A percentile compares a stretch with the other conserved stretches of the same genome.
These are phyloP conservation scores for Zonotrichia albicollis DNA, from an alignment of 2,797 vertebrate species.

Conservation along the genomic window DNA sequence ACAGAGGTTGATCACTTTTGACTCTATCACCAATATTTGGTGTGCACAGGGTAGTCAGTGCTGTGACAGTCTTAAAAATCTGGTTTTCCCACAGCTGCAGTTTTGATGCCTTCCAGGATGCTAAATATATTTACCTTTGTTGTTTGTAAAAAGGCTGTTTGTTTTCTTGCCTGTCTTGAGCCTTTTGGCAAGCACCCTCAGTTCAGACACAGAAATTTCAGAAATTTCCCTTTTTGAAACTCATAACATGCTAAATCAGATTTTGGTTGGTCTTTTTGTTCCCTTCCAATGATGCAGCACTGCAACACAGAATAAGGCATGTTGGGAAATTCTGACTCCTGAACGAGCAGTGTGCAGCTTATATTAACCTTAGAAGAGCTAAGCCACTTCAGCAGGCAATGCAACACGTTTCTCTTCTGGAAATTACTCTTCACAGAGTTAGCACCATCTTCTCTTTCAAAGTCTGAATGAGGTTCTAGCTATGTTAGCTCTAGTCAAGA, in stretches of 20 bases:
- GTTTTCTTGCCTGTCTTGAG: neutral
- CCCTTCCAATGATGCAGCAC: neutral
- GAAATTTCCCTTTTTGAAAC: neutral
- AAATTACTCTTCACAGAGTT: neutral
- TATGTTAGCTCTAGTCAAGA: neutral
- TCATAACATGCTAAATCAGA: neutral
- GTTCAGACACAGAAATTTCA: neutral
- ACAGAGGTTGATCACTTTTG: neutral
- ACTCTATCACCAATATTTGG: neutral
- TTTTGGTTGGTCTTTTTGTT: neutral
- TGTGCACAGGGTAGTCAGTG: neutral
- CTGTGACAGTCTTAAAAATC: neutral
- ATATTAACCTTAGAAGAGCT: neutral
- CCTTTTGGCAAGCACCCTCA: neutral
- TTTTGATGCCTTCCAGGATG: neutral
- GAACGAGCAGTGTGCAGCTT: neutral
- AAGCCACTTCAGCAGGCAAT: neutral
- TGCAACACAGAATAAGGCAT: neutral
- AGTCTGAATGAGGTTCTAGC: neutral
- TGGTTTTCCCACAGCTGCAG: neutral
- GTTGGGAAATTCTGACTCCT: neutral
- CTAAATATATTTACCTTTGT: neutral
- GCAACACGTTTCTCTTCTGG: neutral
- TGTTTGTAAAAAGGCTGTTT: neutral
- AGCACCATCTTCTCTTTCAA: neutral